Evolutionary conservation across 2,113 vertebrate genomes (phyloP).

Genomic region (Reinhardtius hippoglossoides): DNA sequence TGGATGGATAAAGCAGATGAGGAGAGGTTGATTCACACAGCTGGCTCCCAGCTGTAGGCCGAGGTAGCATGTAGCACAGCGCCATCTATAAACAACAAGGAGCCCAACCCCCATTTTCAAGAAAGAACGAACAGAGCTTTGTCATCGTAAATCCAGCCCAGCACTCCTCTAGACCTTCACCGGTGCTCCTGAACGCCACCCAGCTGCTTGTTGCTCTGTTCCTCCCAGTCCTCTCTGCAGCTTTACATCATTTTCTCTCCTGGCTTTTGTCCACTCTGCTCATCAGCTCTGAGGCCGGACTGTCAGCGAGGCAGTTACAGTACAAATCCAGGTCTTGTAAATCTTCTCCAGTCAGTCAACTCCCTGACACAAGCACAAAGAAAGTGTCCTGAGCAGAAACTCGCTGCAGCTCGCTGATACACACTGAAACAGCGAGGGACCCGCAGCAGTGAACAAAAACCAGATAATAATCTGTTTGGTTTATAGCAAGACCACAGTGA

Average conservation of each 20-base stretch:
- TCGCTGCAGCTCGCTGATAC: slow-evolving; percentile 1
- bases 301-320: slow-evolving; percentile 13
- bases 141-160: slow-evolving; percentile 55
- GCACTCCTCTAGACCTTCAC: slow-evolving; percentile 49
- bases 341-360: slow-evolving; percentile 19
- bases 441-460: slow-evolving; percentile 60
- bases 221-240: neutral
- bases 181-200: slow-evolving; percentile 22
- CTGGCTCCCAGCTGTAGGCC: slow-evolving; percentile 87
- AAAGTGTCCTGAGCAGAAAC: slow-evolving; percentile 19
- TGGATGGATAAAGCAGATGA: slow-evolving; percentile 78
- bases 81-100: slow-evolving; percentile 76
- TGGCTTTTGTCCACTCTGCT: neutral
- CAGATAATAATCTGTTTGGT: slow-evolving; percentile 76
- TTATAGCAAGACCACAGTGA: slow-evolving; percentile 75
- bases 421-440: slow-evolving; percentile 11
- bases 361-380: slow-evolving; percentile 19
- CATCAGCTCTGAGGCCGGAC: neutral
- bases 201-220: slow-evolving; percentile 21
- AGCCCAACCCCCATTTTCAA: slow-evolving; percentile 64
- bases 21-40: slow-evolving; percentile 84
- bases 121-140: slow-evolving; percentile 43
- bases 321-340: slow-evolving; percentile 34
- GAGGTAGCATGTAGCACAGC: slow-evolving; percentile 49
- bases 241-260: slow-evolving; percentile 5